Evolutionary conservation across 1,140 invertebrate species (phyloP).

Genomic region (Panagrolaimus sp.): DNA sequence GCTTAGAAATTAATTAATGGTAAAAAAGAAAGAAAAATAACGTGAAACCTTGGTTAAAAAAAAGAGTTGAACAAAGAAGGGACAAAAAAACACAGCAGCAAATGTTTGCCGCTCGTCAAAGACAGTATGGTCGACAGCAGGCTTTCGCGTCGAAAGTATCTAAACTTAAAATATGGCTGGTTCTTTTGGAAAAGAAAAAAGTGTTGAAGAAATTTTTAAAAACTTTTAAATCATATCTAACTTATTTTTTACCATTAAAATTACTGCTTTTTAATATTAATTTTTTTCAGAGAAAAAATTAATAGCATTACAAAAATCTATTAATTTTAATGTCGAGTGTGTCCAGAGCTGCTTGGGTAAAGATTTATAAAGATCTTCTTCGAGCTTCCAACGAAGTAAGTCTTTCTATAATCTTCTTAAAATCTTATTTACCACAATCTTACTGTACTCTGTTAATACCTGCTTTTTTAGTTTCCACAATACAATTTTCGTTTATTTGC

Average conservation of each 20-base stretch:
- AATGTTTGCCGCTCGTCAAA: not conserved
- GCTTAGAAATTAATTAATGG: no score
- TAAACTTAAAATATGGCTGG: not conserved
- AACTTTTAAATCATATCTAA: not conserved
- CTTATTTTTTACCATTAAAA: not conserved
- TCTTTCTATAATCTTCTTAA: constrained; percentile 13
- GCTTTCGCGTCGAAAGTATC: constrained; percentile 8
- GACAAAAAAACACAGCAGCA: not conserved
- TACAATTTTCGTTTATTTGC: constrained; percentile 50
- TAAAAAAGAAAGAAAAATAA: no score
- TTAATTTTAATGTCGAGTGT: constrained; percentile 19
- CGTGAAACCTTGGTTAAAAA: no score
- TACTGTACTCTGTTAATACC: not conserved
- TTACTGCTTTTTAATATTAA: not conserved
- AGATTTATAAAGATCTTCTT: constrained; percentile 39
- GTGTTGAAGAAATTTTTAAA: not conserved
- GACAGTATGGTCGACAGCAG: not conserved
- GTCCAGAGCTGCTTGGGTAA: constrained; percentile 32
- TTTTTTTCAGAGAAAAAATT: not conserved
- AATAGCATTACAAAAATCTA: not conserved
- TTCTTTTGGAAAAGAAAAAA: not conserved
- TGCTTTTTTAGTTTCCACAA: constrained; percentile 50
- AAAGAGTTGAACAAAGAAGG: not conserved
- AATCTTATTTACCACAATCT: not conserved
- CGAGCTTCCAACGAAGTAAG: constrained; percentile 28